Percentiles rank a stretch among this genome's conserved stretches.
phyloP scores from a whole-genome alignment of 2,113 vertebrate genomes.

The Alethe diademata region DNA sequence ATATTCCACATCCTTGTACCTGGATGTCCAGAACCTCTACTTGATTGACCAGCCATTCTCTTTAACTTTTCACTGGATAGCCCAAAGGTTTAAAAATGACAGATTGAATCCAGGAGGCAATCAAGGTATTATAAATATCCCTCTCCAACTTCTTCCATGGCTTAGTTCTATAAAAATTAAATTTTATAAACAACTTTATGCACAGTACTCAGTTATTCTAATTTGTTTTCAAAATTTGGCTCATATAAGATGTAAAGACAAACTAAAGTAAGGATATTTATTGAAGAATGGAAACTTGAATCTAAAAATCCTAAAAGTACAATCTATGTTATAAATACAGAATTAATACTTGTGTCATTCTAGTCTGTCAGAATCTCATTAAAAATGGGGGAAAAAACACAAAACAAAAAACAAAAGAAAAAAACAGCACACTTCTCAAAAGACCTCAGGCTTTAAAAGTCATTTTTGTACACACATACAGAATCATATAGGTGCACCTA shows the following conservation, averaged over 20 bases:
- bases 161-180: slow-evolving; percentile 64
- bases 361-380: background rate
- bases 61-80: slow-evolving; percentile 52
- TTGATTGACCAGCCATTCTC: slow-evolving; percentile 50
- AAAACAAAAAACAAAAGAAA: background rate
- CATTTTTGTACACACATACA: background rate
- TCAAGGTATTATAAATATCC: slow-evolving; percentile 47
- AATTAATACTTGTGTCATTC: background rate
- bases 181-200: slow-evolving; percentile 47
- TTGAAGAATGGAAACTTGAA: background rate
- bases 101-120: slow-evolving; percentile 48
- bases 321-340: background rate
- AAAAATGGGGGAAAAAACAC: background rate
- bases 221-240: background rate
- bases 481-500: background rate
- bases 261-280: background rate
- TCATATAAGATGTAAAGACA: background rate
- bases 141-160: slow-evolving; percentile 63
- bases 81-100: slow-evolving; percentile 43
- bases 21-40: slow-evolving; percentile 54
- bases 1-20: slow-evolving; percentile 50
- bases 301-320: background rate
- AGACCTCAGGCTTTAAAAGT: background rate
- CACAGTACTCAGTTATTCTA: background rate
- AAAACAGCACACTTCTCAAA: background rate